Conservation (phyloP, 1,140 invertebrate species). For the Micrasema minimum region DNA sequence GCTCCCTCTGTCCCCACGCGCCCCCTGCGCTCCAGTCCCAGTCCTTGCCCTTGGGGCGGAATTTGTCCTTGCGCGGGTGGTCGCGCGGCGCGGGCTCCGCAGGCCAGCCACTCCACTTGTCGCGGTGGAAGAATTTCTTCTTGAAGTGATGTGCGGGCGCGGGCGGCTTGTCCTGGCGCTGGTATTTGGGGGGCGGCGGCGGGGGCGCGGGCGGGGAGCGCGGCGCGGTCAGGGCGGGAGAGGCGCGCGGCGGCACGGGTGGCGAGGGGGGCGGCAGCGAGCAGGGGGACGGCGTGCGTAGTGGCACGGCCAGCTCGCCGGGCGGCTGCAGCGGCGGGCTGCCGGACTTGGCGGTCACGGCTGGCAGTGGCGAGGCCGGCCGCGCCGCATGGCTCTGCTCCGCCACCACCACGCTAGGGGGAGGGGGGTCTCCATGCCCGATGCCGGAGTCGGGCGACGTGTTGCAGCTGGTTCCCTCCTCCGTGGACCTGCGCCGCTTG, state of each 20-base stretch:
- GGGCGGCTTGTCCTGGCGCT: constrained; percentile 58
- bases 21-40: constrained; percentile 73
- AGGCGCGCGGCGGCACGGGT: constrained; percentile 39
- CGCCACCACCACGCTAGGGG: constrained; percentile 50
- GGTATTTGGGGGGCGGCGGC: constrained; percentile 69
- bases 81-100: constrained; percentile 58
- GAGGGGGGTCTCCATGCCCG: constrained; percentile 71
- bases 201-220: constrained; percentile 58
- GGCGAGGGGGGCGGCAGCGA: constrained; percentile 57
- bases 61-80: constrained; percentile 58
- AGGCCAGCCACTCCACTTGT: constrained; percentile 69
- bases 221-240: constrained; percentile 35
- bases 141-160: constrained; percentile 72
- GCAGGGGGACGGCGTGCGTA: constrained; percentile 70
- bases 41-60: constrained; percentile 76
- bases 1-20: constrained; percentile 51
- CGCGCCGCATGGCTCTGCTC: constrained; percentile 51
- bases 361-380: constrained; percentile 57
- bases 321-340: constrained; percentile 59
- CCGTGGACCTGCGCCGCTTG: constrained; percentile 77
- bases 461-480: constrained; percentile 75
- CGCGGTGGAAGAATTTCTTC: constrained; percentile 81
- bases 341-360: constrained; percentile 59
- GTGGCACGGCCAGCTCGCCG: constrained; percentile 59
- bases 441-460: constrained; percentile 83